phyloP scores from a whole-genome alignment of 1,140 invertebrate species.

The Coboldia fuscipes region DNA sequence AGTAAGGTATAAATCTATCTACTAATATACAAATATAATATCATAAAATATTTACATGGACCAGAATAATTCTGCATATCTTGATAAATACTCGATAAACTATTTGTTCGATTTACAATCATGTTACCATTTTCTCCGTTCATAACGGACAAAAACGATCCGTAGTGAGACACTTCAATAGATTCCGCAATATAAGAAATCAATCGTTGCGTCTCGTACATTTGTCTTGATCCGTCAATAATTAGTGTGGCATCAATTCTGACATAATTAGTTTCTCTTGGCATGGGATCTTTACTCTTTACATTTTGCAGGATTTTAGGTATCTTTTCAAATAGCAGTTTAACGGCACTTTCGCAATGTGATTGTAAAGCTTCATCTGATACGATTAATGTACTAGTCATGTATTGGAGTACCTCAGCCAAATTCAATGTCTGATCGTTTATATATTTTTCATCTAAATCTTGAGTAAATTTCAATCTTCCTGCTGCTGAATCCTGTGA shows the following conservation, averaged over 20 bases:
- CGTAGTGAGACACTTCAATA: conserved; percentile 27
- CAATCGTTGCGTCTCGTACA: conserved; percentile 3
- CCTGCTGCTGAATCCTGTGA: neutral
- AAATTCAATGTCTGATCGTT: conserved; percentile 2
- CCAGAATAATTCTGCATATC: conserved; percentile 19
- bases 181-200: conserved; percentile 21
- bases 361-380: neutral
- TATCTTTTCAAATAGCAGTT: neutral
- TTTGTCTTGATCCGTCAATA: conserved; percentile 1
- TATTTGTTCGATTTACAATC: conserved; percentile 24
- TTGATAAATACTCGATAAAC: conserved; percentile 17
- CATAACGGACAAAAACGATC: conserved; percentile 29
- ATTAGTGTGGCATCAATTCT: conserved; percentile 11
- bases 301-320: neutral
- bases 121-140: conserved; percentile 31
- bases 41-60: conserved; percentile 14
- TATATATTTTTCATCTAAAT: conserved; percentile 1
- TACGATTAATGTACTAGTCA: neutral
- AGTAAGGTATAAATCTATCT: neutral
- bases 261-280: conserved; percentile 14
- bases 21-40: neutral
- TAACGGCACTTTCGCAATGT: neutral
- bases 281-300: neutral
- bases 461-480: conserved; percentile 1
- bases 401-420: neutral